Conservation (phyloP, 1,140 invertebrate species). For the Uloborus diversus region DNA sequence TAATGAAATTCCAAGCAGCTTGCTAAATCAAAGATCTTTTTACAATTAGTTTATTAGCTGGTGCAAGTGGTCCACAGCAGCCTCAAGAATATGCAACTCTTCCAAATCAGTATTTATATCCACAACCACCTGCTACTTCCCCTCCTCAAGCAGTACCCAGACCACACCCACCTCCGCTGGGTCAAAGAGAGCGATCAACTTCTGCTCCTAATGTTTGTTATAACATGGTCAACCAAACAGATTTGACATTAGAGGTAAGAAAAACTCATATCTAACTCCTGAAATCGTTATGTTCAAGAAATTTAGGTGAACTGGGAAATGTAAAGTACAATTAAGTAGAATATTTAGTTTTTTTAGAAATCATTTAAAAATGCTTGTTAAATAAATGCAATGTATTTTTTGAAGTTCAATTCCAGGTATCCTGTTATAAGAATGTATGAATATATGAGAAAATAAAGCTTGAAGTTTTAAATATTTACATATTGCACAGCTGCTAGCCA, state of each 20-base stretch:
- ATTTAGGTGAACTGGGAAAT: too few relatives aligned
- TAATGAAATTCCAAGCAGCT: background rate
- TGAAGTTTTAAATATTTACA: too few relatives aligned
- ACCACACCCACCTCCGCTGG: constrained; percentile 75
- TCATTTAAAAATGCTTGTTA: too few relatives aligned
- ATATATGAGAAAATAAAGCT: too few relatives aligned
- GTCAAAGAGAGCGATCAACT: constrained; percentile 88
- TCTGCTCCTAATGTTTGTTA: constrained; percentile 95
- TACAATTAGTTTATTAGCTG: constrained; percentile 56
- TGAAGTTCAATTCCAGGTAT: too few relatives aligned
- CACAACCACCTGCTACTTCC: constrained; percentile 27
- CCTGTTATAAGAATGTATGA: too few relatives aligned
- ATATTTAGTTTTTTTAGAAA: too few relatives aligned
- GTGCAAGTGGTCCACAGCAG: constrained; percentile 25
- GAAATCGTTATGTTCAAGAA: background rate
- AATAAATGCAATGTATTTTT: too few relatives aligned
- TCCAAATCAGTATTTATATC: constrained; percentile 49
- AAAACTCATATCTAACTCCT: constrained; percentile 24
- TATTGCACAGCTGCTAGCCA: too few relatives aligned
- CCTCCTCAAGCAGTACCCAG: constrained; percentile 58
- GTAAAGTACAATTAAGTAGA: too few relatives aligned
- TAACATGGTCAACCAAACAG: constrained; percentile 79
- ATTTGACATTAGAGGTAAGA: constrained; percentile 52
- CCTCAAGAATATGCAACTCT: constrained; percentile 28
- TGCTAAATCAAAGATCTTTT: background rate